Conservation (phyloP, 1,140 invertebrate genomes). For the Drosophila pectinifera region DNA sequence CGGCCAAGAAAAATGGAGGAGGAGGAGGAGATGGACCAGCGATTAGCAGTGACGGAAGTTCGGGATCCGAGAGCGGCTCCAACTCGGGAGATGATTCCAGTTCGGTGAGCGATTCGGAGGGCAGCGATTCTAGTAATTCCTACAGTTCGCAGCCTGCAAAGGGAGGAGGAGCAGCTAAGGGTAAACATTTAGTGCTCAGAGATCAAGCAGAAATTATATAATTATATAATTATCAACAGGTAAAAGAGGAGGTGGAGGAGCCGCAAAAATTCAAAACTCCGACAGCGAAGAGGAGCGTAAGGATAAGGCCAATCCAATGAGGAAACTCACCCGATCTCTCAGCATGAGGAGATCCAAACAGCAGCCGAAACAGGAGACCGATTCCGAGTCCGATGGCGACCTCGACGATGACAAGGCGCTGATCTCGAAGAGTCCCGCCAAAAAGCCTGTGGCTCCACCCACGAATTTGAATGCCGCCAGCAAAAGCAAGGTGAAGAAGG, state of each 20-base stretch:
- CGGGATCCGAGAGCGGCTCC: slow-evolving; percentile 51
- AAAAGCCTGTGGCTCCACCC: slow-evolving; percentile 85
- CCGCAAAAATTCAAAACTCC: slow-evolving; percentile 21
- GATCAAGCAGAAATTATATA: neutral
- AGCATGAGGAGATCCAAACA: slow-evolving; percentile 87
- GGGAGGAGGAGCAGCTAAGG: slow-evolving; percentile 31
- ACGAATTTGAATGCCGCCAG: slow-evolving; percentile 38
- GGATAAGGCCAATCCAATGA: slow-evolving; percentile 73
- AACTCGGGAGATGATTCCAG: slow-evolving; percentile 49
- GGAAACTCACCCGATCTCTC: slow-evolving; percentile 86
- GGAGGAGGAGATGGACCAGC: slow-evolving; percentile 49
- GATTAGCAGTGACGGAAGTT: slow-evolving; percentile 71
- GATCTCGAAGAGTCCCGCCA: slow-evolving; percentile 87
- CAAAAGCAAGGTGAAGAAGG: slow-evolving; percentile 75
- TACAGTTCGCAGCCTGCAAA: slow-evolving; percentile 66
- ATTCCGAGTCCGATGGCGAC: slow-evolving; percentile 85
- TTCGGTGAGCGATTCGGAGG: slow-evolving; percentile 71
- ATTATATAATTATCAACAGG: neutral
- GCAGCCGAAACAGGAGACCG: slow-evolving; percentile 84
- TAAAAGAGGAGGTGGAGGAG: slow-evolving; percentile 7
- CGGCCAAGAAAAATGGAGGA: slow-evolving; percentile 67
- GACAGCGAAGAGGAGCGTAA: slow-evolving; percentile 61
- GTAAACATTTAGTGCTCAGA: slow-evolving; percentile 3
- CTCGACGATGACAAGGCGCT: slow-evolving; percentile 85
- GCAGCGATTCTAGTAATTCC: slow-evolving; percentile 66